Evolutionary conservation across 2,888 invertebrate species (phyloP).

Genomic region (Habroteleia sp.): DNA sequence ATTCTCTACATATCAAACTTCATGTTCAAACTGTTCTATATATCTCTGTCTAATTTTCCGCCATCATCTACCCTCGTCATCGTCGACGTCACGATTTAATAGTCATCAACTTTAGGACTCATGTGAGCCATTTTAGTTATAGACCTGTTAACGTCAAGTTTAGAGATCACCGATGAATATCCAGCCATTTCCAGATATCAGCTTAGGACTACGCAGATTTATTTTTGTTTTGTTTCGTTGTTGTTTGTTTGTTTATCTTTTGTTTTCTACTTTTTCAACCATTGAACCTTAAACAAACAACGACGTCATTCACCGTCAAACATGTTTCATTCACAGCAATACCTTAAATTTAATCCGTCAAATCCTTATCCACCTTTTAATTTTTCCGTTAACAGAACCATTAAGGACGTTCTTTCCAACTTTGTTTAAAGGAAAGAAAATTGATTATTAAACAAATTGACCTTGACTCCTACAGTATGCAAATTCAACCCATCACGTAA

Average conservation of each 20-base stretch:
- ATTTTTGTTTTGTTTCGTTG: constrained; percentile 14
- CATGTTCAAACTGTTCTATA: constrained; percentile 21
- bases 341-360: constrained; percentile 17
- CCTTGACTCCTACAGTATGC: too few species aligned
- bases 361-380: neutral
- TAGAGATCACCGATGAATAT: constrained; percentile 12
- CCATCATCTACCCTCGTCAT: constrained; percentile 34
- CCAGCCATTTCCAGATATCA: constrained; percentile 23
- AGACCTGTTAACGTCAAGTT: constrained; percentile 5
- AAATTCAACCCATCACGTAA: too few species aligned
- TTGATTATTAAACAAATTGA: too few species aligned
- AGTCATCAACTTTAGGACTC: constrained; percentile 21
- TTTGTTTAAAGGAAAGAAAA: too few species aligned
- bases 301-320: constrained; percentile 41
- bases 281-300: constrained; percentile 40
- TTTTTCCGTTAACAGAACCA: too few species aligned
- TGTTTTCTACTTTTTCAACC: constrained; percentile 31
- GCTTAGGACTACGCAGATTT: constrained; percentile 16
- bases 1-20: constrained; percentile 68
- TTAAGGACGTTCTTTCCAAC: too few species aligned
- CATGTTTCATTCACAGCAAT: constrained; percentile 43
- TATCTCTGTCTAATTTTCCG: constrained; percentile 26
- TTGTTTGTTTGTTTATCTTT: constrained; percentile 41
- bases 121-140: constrained; percentile 21
- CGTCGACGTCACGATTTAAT: constrained; percentile 15